Evolutionary conservation across 2,113 vertebrate genomes (phyloP).

Genomic region (Formicarius rufipectus): DNA sequence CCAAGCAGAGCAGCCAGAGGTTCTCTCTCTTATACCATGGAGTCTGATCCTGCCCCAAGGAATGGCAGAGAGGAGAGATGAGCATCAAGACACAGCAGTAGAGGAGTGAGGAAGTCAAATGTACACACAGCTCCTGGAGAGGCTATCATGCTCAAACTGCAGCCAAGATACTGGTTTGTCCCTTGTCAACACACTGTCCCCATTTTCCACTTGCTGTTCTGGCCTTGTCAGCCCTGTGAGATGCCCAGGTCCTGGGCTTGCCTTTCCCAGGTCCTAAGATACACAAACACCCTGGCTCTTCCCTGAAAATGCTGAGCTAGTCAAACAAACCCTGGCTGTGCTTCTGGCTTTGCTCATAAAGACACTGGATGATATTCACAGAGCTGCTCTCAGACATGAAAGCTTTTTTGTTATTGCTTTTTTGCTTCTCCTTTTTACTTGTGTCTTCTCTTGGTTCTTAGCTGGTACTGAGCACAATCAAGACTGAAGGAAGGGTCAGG

Average conservation of each 20-base stretch:
- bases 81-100: neutral
- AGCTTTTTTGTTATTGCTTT: neutral
- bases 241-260: fast-evolving
- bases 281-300: neutral
- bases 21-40: neutral
- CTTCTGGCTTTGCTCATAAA: neutral
- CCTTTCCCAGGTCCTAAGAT: neutral
- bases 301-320: neutral
- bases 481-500: neutral
- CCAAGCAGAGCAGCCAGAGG: neutral
- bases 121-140: neutral
- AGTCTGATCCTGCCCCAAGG: neutral
- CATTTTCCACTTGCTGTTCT: neutral
- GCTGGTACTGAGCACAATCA: neutral
- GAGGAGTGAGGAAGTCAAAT: neutral
- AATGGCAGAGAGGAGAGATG: neutral
- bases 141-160: neutral
- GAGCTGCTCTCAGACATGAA: neutral
- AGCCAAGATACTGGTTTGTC: neutral
- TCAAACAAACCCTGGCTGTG: neutral
- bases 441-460: neutral
- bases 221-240: neutral
- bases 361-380: neutral
- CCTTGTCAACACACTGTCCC: fast-evolving
- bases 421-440: neutral